Evolutionary conservation across 1,140 invertebrate genomes (phyloP), one percentile per base, ranked within the genome.

Genomic region (Papilio polyxenes): DNA sequence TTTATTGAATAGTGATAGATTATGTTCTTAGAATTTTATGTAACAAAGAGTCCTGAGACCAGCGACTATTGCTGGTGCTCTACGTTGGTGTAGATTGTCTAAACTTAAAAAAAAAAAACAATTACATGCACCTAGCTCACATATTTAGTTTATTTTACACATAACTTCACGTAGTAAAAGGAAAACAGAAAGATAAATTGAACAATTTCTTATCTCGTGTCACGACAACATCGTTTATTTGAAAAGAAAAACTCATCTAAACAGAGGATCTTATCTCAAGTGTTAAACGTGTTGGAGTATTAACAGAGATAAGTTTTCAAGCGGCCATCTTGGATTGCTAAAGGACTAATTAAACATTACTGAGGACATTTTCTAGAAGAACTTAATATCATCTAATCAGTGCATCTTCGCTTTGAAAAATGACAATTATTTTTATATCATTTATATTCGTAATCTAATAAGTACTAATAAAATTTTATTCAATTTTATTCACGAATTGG

Each of bases 201-300:
- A 37, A 37, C 11, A 69, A 11, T 69, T 69, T 69, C 65, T 69
- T 69, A 69, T 69, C 10, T 69, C 65, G 31, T 37, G 65, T 69
- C 65, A 69, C 62, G 62, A 15, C 13, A 4, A 37, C 65, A 37
- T 69, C 65, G 65, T 69, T 69, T 69, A 69, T 69, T 69, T 69
- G 65, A 69, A 69, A 69, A 69, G 65, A 69, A 69, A 62, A 69
- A 69, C 65, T 69, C 31, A 69, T 69, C 23, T 69, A 31, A 69
- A 69, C n/a, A n/a, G n/a, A n/a, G n/a, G n/a, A n/a, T 69, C 65
- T 37, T 69, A 15, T 69, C 65, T 23, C 20, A 23, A 23, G 59
- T 69, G 65, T 23, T 31, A 10, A 65, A 65, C 10, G 23, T 44
- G 40, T 44, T 44, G 4, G 23, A 31, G 62, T 37, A 13, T 20